These are phyloP conservation scores for Drosophila atripex DNA, from an alignment of 2,888 invertebrate genomes.

Conservation along the genomic window DNA sequence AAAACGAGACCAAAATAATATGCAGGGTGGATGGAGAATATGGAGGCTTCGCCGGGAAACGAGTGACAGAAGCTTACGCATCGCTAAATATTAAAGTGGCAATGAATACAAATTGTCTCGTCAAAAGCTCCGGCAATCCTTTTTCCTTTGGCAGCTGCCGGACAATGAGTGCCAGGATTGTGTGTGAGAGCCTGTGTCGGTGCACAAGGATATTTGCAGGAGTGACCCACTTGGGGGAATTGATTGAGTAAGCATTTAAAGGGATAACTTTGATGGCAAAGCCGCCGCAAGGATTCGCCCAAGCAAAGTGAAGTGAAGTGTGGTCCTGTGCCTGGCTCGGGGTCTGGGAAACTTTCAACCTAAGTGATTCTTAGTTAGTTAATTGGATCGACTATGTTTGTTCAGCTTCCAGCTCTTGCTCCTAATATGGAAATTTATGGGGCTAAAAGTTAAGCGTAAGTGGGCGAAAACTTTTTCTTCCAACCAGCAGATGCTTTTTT, in stretches of 20 bases:
- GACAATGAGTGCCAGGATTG: conserved; percentile 25
- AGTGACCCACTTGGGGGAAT: conserved; percentile 7
- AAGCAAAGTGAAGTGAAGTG: conserved; percentile 19
- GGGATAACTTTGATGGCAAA: conserved; percentile 25
- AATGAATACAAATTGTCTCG: conserved; percentile 62
- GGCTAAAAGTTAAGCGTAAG: conserved; percentile 34
- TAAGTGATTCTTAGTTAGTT: conserved; percentile 50
- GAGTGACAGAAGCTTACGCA: conserved; percentile 48
- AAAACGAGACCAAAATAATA: conserved; percentile 1
- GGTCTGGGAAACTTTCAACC: conserved; percentile 29
- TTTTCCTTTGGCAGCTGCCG: conserved; percentile 26
- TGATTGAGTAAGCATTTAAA: conserved; percentile 40
- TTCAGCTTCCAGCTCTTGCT: conserved; percentile 16
- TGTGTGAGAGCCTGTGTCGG: conserved; percentile 2
- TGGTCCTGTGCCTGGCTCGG: conserved; percentile 2
- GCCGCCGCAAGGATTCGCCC: conserved; percentile 6
- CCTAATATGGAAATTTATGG: conserved; percentile 40
- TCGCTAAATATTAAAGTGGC: conserved; percentile 63
- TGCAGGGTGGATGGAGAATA: conserved; percentile 10
- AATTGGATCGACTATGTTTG: conserved; percentile 49
- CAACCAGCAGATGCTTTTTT: conserved; percentile 36
- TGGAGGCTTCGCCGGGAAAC: conserved; percentile 18
- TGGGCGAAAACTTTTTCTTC: conserved; percentile 37
- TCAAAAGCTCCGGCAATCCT: conserved; percentile 32
- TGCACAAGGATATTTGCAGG: conserved; percentile 2